These are phyloP conservation scores for Drosophila kepulauana DNA, from an alignment of 1,140 invertebrate genomes.

Conservation along the genomic window DNA sequence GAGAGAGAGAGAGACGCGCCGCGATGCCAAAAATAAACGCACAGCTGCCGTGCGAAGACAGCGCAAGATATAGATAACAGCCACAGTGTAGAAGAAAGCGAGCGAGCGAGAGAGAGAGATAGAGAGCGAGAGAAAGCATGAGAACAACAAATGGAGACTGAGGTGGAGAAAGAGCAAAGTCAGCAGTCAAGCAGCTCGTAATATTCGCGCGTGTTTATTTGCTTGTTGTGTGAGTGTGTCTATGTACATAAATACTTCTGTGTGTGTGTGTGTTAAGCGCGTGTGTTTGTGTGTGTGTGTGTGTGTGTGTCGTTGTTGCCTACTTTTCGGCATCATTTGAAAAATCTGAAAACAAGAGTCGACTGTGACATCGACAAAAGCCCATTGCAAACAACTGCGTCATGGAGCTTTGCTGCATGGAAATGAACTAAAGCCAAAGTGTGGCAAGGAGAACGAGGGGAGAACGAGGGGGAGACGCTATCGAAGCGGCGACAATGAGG, in stretches of 20 bases:
- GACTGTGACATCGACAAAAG: constrained; percentile 41
- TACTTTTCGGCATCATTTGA: constrained; percentile 56
- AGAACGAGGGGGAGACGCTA: background rate
- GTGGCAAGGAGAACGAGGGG: background rate
- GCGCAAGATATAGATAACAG: constrained; percentile 2
- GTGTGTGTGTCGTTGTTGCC: constrained; percentile 26
- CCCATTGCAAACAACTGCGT: constrained; percentile 47
- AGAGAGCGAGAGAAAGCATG: constrained; percentile 2
- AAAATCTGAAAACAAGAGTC: constrained; percentile 46
- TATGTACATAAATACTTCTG: background rate
- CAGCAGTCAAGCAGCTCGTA: constrained; percentile 56
- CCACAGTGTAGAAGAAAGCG: no score
- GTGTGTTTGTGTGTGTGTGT: background rate
- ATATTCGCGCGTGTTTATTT: constrained; percentile 70
- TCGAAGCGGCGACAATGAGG: constrained; percentile 31
- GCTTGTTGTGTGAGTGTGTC: constrained; percentile 39
- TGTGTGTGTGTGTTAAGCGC: constrained; percentile 1
- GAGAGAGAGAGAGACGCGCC: background rate
- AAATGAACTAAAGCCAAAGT: constrained; percentile 1
- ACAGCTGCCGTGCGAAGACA: constrained; percentile 33
- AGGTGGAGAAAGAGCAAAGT: constrained; percentile 6
- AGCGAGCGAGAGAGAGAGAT: background rate
- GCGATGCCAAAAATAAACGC: constrained; percentile 61
- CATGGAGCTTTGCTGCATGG: constrained; percentile 23
- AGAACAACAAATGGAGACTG: background rate